Conservation (phyloP, 1,140 invertebrate genomes). For the Hydropsyche tenuis region DNA sequence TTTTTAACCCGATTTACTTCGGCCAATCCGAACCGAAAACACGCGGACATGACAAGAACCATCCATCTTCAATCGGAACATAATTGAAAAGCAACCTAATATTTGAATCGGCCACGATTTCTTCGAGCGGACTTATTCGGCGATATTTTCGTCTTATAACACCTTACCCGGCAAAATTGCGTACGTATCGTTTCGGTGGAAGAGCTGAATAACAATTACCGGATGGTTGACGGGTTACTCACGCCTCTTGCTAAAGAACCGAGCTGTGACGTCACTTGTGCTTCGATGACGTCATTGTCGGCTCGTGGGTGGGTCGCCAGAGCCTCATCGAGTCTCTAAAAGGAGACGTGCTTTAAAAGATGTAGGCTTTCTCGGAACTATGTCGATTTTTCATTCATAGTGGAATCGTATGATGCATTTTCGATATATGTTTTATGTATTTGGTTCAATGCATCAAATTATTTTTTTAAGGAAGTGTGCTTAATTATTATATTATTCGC, state of each 20-base stretch:
- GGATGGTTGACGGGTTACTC: slow-evolving; percentile 30
- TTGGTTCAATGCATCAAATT: too few relatives aligned
- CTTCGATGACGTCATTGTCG: slow-evolving; percentile 7
- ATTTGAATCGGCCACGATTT: too few relatives aligned
- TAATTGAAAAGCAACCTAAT: too few relatives aligned
- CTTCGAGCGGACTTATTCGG: background rate
- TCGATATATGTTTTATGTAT: too few relatives aligned
- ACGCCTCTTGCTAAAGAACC: slow-evolving; percentile 20
- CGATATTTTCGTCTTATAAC: background rate
- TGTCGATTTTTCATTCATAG: too few relatives aligned
- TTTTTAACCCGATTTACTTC: slow-evolving; percentile 20
- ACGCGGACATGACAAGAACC: too few relatives aligned
- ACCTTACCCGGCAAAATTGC: background rate
- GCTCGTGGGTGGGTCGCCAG: slow-evolving; percentile 4
- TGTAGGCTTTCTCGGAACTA: slow-evolving; percentile 10
- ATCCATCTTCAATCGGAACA: too few relatives aligned
- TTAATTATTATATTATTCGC: too few relatives aligned
- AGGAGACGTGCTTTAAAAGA: background rate
- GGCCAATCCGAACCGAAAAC: background rate
- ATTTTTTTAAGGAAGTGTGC: too few relatives aligned
- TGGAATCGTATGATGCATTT: too few relatives aligned
- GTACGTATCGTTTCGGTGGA: background rate
- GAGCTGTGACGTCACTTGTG: slow-evolving; percentile 2
- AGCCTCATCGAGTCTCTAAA: slow-evolving; percentile 8
- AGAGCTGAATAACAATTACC: slow-evolving; percentile 26